These are phyloP conservation scores for Chaenocephalus aceratus DNA, from an alignment of 2,113 vertebrate genomes.

Conservation along the genomic window DNA sequence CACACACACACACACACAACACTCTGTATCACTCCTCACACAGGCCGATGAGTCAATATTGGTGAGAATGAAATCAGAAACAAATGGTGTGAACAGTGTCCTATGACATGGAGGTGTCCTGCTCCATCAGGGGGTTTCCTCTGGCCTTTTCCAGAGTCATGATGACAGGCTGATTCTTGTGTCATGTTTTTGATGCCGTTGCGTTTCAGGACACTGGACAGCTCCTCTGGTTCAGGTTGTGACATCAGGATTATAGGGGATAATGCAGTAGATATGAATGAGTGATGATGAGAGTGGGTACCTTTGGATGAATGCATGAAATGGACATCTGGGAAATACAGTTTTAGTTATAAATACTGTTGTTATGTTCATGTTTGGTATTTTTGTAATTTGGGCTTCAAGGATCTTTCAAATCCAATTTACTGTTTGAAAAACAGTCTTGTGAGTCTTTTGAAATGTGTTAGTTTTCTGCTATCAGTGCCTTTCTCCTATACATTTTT, in stretches of 20 bases:
- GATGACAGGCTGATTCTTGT: conserved; percentile 30
- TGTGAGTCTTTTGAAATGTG: not conserved
- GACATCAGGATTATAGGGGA: not conserved
- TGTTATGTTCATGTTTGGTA: not conserved
- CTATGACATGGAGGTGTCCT: conserved; percentile 46
- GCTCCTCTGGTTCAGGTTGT: not conserved
- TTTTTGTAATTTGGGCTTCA: not conserved
- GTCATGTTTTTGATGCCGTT: conserved; percentile 24
- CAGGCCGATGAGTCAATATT: conserved; percentile 69
- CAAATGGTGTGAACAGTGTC: conserved; percentile 52
- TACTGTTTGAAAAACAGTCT: not conserved
- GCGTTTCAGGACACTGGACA: conserved; percentile 24
- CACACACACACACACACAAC: conserved; percentile 43
- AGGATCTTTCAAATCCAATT: not conserved
- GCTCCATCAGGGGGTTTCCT: conserved; percentile 65
- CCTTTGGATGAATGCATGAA: not conserved
- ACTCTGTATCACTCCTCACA: conserved; percentile 52
- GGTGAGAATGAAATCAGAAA: conserved; percentile 53
- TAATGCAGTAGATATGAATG: not conserved
- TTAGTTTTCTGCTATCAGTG: not conserved
- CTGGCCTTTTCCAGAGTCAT: conserved; percentile 51
- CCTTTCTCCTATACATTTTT: not conserved
- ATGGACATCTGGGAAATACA: not conserved
- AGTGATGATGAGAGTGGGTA: not conserved
- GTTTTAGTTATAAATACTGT: not conserved